Evolutionary conservation across 2,797 vertebrate genomes (phyloP).

Genomic region (Ptychadena robeensis): DNA sequence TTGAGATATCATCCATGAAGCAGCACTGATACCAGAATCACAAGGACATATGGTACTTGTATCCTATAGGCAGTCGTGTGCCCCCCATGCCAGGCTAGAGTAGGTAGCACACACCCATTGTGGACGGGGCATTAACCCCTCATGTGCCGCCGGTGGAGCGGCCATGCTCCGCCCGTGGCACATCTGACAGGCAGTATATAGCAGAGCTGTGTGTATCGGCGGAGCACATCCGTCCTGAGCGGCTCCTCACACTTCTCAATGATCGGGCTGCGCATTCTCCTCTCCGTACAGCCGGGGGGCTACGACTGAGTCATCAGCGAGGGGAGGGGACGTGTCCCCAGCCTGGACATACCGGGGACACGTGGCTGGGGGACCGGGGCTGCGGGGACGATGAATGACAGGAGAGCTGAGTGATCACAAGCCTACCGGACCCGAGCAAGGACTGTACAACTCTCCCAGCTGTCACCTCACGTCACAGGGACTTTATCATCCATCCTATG

Average conservation of each 20-base stretch:
- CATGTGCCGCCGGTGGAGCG: no score
- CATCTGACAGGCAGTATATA: neutral
- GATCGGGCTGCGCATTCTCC: conserved; percentile 72
- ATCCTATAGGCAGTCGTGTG: no score
- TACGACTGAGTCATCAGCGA: conserved; percentile 49
- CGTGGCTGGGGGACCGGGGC: neutral
- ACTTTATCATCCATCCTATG: neutral
- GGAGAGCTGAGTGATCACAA: conserved; percentile 49
- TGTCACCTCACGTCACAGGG: neutral
- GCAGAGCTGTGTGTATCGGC: neutral
- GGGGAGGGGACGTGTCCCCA: conserved; percentile 13
- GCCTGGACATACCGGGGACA: conserved; percentile 5
- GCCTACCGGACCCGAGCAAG: neutral
- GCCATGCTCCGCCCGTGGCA: neutral
- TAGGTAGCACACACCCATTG: no score
- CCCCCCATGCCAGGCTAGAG: no score
- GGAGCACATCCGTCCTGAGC: conserved; percentile 66
- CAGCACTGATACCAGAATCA: no score
- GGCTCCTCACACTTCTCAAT: conserved; percentile 82
- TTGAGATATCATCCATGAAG: no score
- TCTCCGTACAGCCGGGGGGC: conserved; percentile 16
- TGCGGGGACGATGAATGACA: conserved; percentile 48
- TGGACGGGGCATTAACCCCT: neutral
- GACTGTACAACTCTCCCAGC: neutral
- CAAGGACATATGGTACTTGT: no score